These are phyloP conservation scores for Diadegma fenestrale DNA, from an alignment of 2,888 invertebrate genomes.

Conservation along the genomic window DNA sequence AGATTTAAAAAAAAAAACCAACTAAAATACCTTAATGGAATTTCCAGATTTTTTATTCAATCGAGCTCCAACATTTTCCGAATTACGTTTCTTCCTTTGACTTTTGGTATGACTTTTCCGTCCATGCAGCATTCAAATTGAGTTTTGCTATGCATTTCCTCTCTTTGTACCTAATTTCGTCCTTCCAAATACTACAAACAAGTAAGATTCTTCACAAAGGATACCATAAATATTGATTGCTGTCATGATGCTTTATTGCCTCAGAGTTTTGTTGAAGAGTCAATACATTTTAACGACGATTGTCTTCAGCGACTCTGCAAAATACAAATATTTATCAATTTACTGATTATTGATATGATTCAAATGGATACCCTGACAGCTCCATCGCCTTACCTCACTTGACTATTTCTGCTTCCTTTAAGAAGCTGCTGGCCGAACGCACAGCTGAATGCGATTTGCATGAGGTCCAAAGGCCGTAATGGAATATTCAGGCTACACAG, in stretches of 20 bases:
- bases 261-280: neutral
- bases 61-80: too few species aligned
- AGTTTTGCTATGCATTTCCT: neutral
- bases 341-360: too few species aligned
- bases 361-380: too few species aligned
- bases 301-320: neutral
- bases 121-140: neutral
- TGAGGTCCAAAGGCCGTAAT: too few species aligned
- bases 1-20: neutral
- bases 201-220: neutral
- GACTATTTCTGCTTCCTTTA: too few species aligned
- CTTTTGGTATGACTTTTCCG: neutral
- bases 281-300: neutral
- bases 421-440: too few species aligned
- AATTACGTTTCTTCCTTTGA: too few species aligned
- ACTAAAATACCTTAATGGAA: neutral
- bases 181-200: neutral
- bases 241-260: neutral
- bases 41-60: neutral
- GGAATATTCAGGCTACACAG: too few species aligned
- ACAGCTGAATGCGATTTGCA: too few species aligned
- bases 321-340: too few species aligned
- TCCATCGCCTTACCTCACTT: too few species aligned
- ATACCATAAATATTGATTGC: neutral
- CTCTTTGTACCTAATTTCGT: too few species aligned